Evolutionary conservation across 53 echinoderm and acorn worm species (phyloP), one percentile per base, ranked within the genome.

Genomic region (Astropecten irregularis): DNA sequence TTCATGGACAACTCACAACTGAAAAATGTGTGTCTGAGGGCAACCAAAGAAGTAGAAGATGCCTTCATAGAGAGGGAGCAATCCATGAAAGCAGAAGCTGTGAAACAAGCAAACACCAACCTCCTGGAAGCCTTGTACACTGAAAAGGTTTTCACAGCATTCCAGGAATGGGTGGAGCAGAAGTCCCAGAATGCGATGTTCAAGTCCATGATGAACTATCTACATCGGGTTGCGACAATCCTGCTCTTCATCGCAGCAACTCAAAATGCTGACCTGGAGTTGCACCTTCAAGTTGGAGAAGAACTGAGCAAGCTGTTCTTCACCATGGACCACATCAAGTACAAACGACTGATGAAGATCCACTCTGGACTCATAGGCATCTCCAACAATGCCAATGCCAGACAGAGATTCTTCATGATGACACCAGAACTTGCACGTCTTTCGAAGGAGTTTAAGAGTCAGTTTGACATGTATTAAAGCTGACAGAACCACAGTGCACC

Each of bases 1-100:
- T 83, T 83, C 76, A 91, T 35, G 81, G 79, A 91, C 23, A 86
- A 90, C 44, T 66, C 66, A 22, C 40, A 83, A 30, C 76, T 91
- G 22, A 87, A 91, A 68, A 87, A 42, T 8, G 40, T 83, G 23
- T 91, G 83, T 42, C 54, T 77, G 35, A 55, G 76, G 71, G 83
- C 79, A 79, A 48, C 84, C 39, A 64, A 31, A 19, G 23, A 49
- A 71, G 52, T 91, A 16, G 69, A 68, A 73, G 67, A 83, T 34
- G 91, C 91, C 59, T 69, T 46, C 82, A 18, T 14, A 5, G 30
- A 74, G 30, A 74, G 55, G 32, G 3, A 13, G 10, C n/a, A n/a
- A n/a, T n/a, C n/a, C n/a, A 74, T 56, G 19, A 53, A 55, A 56
- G 31, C 76, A 9, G 76, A 74, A 34, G 19, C 76, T 35, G 55